Percentiles rank a stretch among this genome's conserved stretches.
phyloP scores from a whole-genome alignment of 53 echinoderm and acorn worm species.

The Hippasteria phrygiana region DNA sequence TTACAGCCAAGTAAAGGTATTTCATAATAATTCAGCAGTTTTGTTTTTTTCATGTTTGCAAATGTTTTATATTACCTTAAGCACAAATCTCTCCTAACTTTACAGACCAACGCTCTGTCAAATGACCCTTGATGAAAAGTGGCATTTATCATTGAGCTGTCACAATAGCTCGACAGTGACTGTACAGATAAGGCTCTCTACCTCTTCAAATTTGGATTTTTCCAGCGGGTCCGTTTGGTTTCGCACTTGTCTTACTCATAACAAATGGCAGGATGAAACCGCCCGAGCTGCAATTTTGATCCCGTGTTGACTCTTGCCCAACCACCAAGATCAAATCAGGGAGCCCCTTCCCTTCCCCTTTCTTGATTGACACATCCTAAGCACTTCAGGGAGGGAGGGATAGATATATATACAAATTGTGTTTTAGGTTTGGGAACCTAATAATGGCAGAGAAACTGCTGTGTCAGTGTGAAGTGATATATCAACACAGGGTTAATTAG shows the following conservation, averaged over 20 bases:
- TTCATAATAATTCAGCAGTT: too few species aligned
- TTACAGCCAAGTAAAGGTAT: too few species aligned
- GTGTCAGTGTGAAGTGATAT: slow-evolving; percentile 7
- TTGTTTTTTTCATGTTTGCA: too few species aligned
- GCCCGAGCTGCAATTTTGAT: slow-evolving; percentile 28
- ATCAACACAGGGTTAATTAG: slow-evolving; percentile 41
- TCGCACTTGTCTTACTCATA: slow-evolving; percentile 43
- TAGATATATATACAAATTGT: background rate
- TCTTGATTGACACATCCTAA: slow-evolving; percentile 28
- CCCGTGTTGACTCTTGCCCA: slow-evolving; percentile 29
- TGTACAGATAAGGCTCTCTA: background rate
- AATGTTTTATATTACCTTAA: too few species aligned
- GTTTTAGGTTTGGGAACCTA: background rate
- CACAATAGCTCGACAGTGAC: background rate
- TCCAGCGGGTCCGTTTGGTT: background rate
- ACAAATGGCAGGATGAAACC: slow-evolving; percentile 24
- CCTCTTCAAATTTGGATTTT: too few species aligned
- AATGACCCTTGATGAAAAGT: background rate
- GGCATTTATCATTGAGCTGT: slow-evolving; percentile 2
- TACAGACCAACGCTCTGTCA: background rate
- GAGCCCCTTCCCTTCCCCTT: background rate
- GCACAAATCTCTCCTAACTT: too few species aligned
- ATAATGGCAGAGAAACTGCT: slow-evolving; percentile 16
- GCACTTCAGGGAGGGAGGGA: background rate
- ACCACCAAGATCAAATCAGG: slow-evolving; percentile 30